Conservation (phyloP, 2,888 invertebrate species). For the Campaea margaritaria region DNA sequence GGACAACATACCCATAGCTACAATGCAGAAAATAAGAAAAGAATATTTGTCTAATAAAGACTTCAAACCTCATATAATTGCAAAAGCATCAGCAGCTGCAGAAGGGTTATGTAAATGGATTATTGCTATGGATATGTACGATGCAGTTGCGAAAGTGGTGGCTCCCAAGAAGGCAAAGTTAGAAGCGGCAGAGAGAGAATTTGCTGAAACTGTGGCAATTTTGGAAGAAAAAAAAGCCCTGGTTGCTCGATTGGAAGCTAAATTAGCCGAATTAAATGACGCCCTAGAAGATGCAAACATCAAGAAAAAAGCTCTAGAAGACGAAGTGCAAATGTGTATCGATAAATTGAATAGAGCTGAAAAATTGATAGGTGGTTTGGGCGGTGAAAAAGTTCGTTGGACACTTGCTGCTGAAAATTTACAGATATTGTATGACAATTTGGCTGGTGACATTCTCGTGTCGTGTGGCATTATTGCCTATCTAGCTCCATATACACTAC, state of each 20-base stretch:
- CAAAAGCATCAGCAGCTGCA: constrained; percentile 96
- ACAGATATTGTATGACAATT: constrained; percentile 90
- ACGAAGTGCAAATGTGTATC: constrained; percentile 91
- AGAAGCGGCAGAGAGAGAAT: constrained; percentile 91
- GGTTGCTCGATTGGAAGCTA: constrained; percentile 90
- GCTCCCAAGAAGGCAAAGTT: constrained; percentile 94
- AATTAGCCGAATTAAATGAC: constrained; percentile 89
- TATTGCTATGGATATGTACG: constrained; percentile 95
- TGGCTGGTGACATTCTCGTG: constrained; percentile 95
- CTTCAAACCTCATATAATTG: constrained; percentile 92
- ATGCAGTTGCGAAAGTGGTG: constrained; percentile 92
- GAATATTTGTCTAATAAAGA: constrained; percentile 91
- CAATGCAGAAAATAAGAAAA: constrained; percentile 90
- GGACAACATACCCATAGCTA: constrained; percentile 90
- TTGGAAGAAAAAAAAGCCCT: constrained; percentile 93
- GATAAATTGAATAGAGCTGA: constrained; percentile 94
- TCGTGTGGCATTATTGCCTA: constrained; percentile 96
- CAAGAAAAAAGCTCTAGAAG: constrained; percentile 88
- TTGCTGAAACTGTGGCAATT: constrained; percentile 92
- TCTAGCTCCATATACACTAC: constrained; percentile 92
- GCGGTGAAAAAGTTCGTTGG: constrained; percentile 96
- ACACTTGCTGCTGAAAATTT: constrained; percentile 90
- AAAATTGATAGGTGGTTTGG: constrained; percentile 94
- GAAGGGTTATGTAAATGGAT: constrained; percentile 97
- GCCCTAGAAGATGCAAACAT: constrained; percentile 87